Conservation (phyloP, 2,888 invertebrate genomes). For the Chrysolina oricalcia region DNA sequence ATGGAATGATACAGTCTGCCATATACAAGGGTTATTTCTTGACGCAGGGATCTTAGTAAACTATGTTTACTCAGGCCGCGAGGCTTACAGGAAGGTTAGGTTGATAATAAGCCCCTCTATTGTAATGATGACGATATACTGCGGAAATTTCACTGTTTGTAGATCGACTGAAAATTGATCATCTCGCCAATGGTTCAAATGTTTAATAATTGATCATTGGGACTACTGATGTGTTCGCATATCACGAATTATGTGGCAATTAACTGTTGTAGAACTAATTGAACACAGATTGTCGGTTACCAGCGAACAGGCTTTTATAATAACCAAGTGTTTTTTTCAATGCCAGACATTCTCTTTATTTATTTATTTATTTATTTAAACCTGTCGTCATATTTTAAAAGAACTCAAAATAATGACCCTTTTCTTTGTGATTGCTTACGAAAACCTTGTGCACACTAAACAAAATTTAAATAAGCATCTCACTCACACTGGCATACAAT, state of each 20-base stretch:
- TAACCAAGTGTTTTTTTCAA: no score
- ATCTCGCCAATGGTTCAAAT: constrained; percentile 49
- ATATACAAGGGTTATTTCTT: constrained; percentile 54
- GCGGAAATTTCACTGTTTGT: constrained; percentile 53
- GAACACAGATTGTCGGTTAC: no score
- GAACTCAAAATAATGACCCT: no score
- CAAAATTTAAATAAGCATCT: no score
- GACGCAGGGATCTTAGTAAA: constrained; percentile 58
- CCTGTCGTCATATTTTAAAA: no score
- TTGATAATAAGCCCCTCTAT: constrained; percentile 58
- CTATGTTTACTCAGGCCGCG: constrained; percentile 62
- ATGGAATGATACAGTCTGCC: constrained; percentile 50
- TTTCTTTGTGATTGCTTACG: no score
- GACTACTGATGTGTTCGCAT: not conserved
- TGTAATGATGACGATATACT: constrained; percentile 59
- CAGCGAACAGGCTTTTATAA: no score
- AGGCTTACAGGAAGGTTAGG: constrained; percentile 58
- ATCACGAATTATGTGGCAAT: not conserved
- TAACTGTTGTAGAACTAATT: not conserved
- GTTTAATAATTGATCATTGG: not conserved
- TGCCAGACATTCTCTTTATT: no score
- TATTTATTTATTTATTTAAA: no score
- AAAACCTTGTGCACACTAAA: no score
- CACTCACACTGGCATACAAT: no score
- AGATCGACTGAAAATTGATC: constrained; percentile 57